Conservation (phyloP, 2,888 invertebrate genomes). For the Tuta absoluta region DNA sequence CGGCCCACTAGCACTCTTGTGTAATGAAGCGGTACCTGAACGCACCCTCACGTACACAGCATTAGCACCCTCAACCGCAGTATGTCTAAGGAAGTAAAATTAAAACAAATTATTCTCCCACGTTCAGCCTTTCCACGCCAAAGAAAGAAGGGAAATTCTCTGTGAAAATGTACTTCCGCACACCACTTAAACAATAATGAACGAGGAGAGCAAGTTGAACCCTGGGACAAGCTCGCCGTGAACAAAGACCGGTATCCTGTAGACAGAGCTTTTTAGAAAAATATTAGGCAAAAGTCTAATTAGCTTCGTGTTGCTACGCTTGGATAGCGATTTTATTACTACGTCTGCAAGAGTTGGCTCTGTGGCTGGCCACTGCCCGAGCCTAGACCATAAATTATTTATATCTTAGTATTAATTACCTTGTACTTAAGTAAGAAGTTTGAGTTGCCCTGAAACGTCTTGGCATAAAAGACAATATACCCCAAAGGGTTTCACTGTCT, state of each 20-base stretch:
- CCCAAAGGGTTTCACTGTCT: background rate
- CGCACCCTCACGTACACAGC: background rate
- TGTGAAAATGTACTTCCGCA: constrained; percentile 12
- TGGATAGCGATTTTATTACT: background rate
- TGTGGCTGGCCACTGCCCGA: background rate
- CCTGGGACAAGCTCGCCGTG: background rate
- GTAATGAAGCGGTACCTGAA: background rate
- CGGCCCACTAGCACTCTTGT: background rate
- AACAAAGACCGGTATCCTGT: background rate
- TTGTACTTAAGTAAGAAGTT: background rate
- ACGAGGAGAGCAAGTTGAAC: constrained; percentile 12
- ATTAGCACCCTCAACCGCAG: background rate
- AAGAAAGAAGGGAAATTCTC: constrained; percentile 5
- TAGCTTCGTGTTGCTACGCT: too few relatives aligned
- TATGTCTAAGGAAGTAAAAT: background rate
- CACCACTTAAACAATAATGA: constrained; percentile 15
- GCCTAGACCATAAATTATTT: constrained; percentile 8
- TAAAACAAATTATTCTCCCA: background rate
- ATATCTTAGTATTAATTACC: constrained; percentile 7
- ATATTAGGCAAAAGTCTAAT: too few relatives aligned
- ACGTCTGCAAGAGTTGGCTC: background rate
- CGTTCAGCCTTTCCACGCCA: background rate
- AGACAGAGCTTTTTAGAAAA: background rate
- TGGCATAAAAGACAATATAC: too few relatives aligned
- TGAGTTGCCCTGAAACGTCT: background rate